phyloP scores from a whole-genome alignment of 2,888 invertebrate species.

The Oscheius onirici region DNA sequence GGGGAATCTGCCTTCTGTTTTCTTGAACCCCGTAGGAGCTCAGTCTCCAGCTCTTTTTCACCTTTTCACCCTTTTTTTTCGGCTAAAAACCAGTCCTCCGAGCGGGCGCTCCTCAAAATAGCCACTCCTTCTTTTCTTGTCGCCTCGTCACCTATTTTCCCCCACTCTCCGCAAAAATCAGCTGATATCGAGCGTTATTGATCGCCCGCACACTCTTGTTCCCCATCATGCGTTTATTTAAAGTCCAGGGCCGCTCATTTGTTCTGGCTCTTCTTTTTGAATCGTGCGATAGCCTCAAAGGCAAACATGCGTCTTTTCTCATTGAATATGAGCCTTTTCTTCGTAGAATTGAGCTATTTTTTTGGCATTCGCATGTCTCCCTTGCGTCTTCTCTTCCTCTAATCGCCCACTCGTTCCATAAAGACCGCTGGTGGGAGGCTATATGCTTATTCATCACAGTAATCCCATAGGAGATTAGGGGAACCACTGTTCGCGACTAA shows the following conservation, averaged over 20 bases:
- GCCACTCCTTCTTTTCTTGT: too few relatives aligned
- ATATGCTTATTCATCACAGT: neutral
- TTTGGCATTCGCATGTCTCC: neutral
- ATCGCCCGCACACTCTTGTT: neutral
- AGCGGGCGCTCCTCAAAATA: neutral
- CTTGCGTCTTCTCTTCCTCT: neutral
- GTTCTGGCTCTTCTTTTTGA: neutral
- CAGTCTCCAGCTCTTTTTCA: neutral
- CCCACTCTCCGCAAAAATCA: neutral
- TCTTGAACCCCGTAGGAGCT: neutral
- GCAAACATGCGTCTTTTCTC: neutral
- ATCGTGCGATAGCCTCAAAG: neutral
- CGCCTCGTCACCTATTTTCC: neutral
- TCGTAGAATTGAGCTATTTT: neutral
- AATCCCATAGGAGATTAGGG: neutral
- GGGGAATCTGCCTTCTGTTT: neutral
- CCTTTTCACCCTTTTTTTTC: neutral
- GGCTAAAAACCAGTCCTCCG: neutral
- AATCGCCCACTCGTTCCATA: neutral
- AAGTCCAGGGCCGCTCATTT: constrained; percentile 3
- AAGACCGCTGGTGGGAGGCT: neutral
- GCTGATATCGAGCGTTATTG: constrained; percentile 29
- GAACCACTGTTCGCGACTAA: too few relatives aligned
- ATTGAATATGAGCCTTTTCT: neutral
- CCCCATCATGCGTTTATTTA: constrained; percentile 8